phyloP scores from a whole-genome alignment of 2,113 vertebrate genomes.

The Pitta sordida region DNA sequence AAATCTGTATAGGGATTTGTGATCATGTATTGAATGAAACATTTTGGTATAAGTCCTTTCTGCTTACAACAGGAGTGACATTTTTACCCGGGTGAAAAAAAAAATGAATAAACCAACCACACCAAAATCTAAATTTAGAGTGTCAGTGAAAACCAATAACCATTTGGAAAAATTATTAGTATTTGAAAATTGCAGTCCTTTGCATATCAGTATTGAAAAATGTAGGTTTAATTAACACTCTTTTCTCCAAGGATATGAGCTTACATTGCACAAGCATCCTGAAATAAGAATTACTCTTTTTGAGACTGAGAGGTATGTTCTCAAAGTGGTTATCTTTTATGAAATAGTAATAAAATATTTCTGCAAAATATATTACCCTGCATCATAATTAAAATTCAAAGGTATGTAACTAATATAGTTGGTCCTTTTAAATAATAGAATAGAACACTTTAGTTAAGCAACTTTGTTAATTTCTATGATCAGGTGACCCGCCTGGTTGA shows the following conservation, averaged over 20 bases:
- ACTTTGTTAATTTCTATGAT: background rate
- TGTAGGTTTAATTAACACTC: slow-evolving; percentile 8
- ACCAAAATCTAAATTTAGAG: background rate
- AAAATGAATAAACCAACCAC: background rate
- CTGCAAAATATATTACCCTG: background rate
- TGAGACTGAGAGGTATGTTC: background rate
- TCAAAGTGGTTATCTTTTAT: background rate
- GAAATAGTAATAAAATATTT: background rate
- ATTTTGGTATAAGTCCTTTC: background rate
- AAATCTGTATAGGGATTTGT: background rate
- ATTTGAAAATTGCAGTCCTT: background rate
- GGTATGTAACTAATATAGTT: background rate
- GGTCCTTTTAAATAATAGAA: background rate
- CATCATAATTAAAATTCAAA: background rate
- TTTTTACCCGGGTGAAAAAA: background rate
- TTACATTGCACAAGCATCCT: background rate
- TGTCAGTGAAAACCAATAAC: background rate
- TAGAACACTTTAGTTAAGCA: background rate
- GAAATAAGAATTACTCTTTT: background rate
- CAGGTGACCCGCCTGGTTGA: too few species aligned
- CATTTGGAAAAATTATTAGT: background rate
- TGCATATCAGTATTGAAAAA: background rate
- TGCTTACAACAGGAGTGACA: background rate
- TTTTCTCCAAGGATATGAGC: slow-evolving; percentile 20
- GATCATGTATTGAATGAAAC: background rate